These are phyloP conservation scores for Oscheius sp. DNA, from an alignment of 2,888 invertebrate species.

Conservation along the genomic window DNA sequence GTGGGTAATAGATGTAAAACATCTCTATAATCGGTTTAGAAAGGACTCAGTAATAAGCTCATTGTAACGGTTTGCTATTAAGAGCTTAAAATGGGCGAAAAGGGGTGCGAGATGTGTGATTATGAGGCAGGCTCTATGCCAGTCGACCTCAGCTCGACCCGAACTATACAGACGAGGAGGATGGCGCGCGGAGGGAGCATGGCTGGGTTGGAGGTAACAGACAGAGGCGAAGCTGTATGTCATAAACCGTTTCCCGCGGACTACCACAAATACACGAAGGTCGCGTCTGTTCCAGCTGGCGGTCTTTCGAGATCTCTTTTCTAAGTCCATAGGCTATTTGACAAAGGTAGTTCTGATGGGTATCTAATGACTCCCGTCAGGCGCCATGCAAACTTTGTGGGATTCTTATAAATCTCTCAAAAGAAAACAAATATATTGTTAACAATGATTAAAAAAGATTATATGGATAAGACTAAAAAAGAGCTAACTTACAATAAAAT, in stretches of 20 bases:
- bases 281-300: constrained; percentile 29
- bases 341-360: constrained; percentile 5
- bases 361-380: constrained; percentile 16
- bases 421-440: too few relatives aligned
- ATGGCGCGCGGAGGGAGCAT: constrained; percentile 11
- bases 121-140: constrained; percentile 20
- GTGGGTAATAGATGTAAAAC: constrained; percentile 8
- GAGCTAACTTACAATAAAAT: too few relatives aligned
- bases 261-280: constrained; percentile 32
- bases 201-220: constrained; percentile 6
- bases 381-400: too few relatives aligned
- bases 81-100: not conserved
- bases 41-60: not conserved
- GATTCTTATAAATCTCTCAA: too few relatives aligned
- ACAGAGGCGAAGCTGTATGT: constrained; percentile 25
- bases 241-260: constrained; percentile 31
- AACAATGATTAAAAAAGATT: too few relatives aligned
- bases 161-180: constrained; percentile 29
- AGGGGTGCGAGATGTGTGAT: constrained; percentile 7
- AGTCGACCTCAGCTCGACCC: constrained; percentile 31
- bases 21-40: not conserved
- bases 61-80: constrained; percentile 2
- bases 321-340: constrained; percentile 3
- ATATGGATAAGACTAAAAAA: too few relatives aligned
- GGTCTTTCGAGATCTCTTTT: constrained; percentile 21